phyloP scores from a whole-genome alignment of 2,113 vertebrate species.

The Capreolus pygargus region DNA sequence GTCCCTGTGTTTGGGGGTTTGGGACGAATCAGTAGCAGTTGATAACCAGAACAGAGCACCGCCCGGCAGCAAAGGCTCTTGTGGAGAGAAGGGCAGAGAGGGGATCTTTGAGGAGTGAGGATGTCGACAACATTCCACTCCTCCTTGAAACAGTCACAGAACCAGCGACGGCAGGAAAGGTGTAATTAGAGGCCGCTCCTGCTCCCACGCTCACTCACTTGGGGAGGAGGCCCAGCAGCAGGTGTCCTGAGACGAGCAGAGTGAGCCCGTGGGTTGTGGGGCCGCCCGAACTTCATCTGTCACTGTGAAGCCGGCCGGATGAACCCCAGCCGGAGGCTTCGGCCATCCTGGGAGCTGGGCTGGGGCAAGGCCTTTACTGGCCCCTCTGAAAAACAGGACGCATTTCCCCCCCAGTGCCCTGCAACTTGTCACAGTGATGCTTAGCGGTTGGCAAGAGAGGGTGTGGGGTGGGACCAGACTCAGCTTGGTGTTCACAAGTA shows the following conservation, averaged over 20 bases:
- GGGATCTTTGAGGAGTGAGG: background rate
- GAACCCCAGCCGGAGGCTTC: background rate
- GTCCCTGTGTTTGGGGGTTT: background rate
- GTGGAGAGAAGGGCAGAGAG: background rate
- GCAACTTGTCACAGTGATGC: background rate
- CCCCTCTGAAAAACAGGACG: background rate
- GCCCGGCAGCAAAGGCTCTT: background rate
- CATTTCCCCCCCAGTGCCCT: rapidly evolving
- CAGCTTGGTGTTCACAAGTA: background rate
- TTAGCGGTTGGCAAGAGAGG: background rate
- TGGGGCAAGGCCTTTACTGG: background rate
- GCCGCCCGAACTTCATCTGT: background rate
- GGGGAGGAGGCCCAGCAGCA: background rate
- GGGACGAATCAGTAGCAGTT: background rate
- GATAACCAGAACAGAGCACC: background rate
- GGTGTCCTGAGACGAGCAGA: background rate
- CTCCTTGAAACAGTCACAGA: slow-evolving; percentile 46
- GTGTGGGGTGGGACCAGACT: too few relatives aligned
- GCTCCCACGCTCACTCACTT: background rate
- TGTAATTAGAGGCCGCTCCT: slow-evolving; percentile 37
- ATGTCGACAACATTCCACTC: background rate
- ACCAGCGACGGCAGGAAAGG: background rate
- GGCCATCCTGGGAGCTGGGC: background rate
- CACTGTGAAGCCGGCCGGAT: background rate
- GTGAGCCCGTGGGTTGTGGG: background rate